Evolutionary conservation across 2,113 vertebrate genomes (phyloP).

Genomic region (Epinephelus lanceolatus): DNA sequence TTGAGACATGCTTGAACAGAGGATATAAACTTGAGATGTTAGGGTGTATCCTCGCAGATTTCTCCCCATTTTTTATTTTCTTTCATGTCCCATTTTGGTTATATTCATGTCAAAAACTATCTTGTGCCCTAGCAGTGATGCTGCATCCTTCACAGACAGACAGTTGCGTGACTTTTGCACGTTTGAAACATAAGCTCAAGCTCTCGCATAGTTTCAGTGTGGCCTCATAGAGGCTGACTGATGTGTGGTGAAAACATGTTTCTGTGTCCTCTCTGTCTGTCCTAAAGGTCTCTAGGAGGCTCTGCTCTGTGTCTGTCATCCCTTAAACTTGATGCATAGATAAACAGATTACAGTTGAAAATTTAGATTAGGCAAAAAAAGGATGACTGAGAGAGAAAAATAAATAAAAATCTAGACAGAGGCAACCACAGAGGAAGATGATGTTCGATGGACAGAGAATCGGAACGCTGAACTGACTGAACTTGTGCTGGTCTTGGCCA

Average conservation of each 20-base stretch:
- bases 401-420: not conserved
- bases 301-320: conserved; percentile 38
- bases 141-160: conserved; percentile 9
- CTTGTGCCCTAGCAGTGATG: not conserved
- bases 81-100: not conserved
- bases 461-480: conserved; percentile 2
- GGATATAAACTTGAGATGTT: not conserved
- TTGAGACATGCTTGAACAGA: not conserved
- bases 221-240: conserved; percentile 14
- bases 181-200: conserved; percentile 21
- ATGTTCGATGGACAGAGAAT: conserved; percentile 5
- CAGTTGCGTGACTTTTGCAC: not conserved
- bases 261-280: conserved; percentile 24
- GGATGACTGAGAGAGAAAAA: conserved; percentile 11
- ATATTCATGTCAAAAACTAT: conserved; percentile 1
- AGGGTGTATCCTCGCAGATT: not conserved
- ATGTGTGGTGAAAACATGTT: conserved; percentile 22
- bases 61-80: not conserved
- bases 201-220: conserved; percentile 22
- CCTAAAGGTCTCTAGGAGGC: conserved; percentile 7
- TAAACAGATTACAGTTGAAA: conserved; percentile 31
- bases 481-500: conserved; percentile 53
- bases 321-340: conserved; percentile 35
- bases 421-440: not conserved
- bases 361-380: conserved; percentile 14